Evolutionary conservation across 2,113 vertebrate species (phyloP), one percentile per base, ranked within the genome.

Genomic region (Baryphthengus martii): DNA sequence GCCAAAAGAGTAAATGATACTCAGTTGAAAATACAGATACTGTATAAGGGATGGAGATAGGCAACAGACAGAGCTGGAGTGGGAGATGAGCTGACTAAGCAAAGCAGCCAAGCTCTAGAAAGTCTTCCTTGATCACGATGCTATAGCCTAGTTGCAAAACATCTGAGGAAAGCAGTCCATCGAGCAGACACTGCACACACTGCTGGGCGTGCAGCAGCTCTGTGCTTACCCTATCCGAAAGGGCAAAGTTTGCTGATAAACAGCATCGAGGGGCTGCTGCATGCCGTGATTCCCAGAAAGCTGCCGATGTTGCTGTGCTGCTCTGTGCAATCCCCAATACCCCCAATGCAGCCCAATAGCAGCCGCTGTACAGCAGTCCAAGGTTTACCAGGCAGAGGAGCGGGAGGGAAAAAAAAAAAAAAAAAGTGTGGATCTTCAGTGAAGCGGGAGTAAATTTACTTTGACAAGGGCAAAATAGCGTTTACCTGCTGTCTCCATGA

Each of bases 121-220:
- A 59, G 37, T 3, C 17, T 66, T 61, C 47, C n/a, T 53, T 2
- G 0, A 53, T 24, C 21, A 29, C 3, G 12, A 44, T 0, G 0
- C 20, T 26, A 20, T 0, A 74, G n/a, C 9, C 80, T 3, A 62
- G 45, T 17, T 95, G 63, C 63, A 83, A 74, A 92, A 89, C 5
- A 19, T 72, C 53, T 29, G 67, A 93, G 78, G 67, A 76, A 80
- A 73, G 58, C 68, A 63, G 68, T 45, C 26, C 29, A 35, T 39
- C 2, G 11, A 84, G 24, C 45, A 83, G 37, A 52, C 17, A 4
- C 37, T 12, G 62, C 37, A 68, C 2, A 2, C 59, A 37, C 18
- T 52, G 11, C 26, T 80, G 42, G 9, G 10, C n/a, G 62, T 88
- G 58, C 85, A 89, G 73, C 73, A 89, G 47, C 75, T 88, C 13